Conservation (phyloP, 2,797 vertebrate genomes). For the Neosalanx taihuensis region DNA sequence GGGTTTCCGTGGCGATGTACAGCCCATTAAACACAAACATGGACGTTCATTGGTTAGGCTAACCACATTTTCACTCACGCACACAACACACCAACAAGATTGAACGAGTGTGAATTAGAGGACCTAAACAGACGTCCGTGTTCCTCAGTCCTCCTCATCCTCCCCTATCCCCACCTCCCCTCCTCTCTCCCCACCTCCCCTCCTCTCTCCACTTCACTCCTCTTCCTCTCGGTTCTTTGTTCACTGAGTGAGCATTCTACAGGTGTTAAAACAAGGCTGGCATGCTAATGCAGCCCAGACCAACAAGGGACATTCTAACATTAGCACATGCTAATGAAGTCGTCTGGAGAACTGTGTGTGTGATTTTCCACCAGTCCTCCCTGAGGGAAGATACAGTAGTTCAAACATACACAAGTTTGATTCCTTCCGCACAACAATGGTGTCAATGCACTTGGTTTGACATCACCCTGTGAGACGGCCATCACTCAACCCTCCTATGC, state of each 20-base stretch:
- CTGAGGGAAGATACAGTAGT: too few species aligned
- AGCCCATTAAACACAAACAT: background rate
- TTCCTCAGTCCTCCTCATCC: constrained; percentile 21
- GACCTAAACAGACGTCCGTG: constrained; percentile 19
- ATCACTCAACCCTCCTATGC: too few species aligned
- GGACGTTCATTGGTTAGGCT: background rate
- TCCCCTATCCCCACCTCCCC: background rate
- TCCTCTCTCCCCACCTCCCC: constrained; percentile 26
- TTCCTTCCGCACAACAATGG: too few species aligned
- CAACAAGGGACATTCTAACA: constrained; percentile 14
- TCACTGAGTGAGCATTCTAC: constrained; percentile 24
- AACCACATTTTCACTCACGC: background rate
- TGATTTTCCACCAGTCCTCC: too few species aligned
- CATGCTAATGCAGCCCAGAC: constrained; percentile 10
- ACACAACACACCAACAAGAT: constrained; percentile 15
- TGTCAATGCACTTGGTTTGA: too few species aligned
- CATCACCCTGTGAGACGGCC: too few species aligned
- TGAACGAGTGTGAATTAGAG: constrained; percentile 27
- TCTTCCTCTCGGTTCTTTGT: constrained; percentile 20
- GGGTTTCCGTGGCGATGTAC: background rate
- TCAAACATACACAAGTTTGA: too few species aligned
- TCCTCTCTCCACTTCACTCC: constrained; percentile 37
- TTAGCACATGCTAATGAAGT: constrained; percentile 46
- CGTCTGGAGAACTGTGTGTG: background rate
- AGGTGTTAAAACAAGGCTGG: constrained; percentile 37